Percentiles rank a stretch among this genome's conserved stretches.
Evolutionary conservation across 2,113 vertebrate genomes (phyloP).

Genomic region (Onychostruthus taczanowskii): DNA sequence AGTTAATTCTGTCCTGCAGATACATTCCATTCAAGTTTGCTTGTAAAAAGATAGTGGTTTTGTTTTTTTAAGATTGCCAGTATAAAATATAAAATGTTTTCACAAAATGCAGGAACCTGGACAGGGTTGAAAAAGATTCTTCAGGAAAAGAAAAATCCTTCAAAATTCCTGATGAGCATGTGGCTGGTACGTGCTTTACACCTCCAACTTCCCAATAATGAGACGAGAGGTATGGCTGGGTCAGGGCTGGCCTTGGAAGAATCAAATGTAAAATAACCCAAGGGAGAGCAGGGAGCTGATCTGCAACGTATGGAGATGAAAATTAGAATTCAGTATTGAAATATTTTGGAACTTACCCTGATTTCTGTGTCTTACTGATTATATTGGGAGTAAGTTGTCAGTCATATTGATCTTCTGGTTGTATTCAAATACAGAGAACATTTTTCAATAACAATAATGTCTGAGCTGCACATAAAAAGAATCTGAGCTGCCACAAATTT

Average conservation of each 20-base stretch:
- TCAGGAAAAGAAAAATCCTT: background rate
- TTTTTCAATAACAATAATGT: background rate
- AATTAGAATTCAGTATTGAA: background rate
- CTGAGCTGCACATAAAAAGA: background rate
- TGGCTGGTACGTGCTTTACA: background rate
- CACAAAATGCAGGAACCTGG: accelerated
- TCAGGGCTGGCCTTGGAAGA: background rate
- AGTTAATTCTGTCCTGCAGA: background rate
- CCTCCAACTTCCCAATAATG: accelerated
- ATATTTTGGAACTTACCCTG: background rate
- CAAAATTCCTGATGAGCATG: background rate
- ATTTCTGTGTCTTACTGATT: background rate
- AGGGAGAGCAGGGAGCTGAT: background rate
- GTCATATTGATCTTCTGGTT: background rate
- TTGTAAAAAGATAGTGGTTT: background rate
- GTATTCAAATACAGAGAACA: background rate
- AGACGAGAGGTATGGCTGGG: background rate
- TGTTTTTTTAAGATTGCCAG: background rate
- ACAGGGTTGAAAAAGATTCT: background rate
- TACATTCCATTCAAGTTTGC: background rate
- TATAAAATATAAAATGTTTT: background rate
- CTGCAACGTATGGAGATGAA: background rate
- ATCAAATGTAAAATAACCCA: background rate
- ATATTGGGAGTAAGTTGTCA: background rate
- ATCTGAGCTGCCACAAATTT: background rate